A percentile compares a stretch with the other conserved stretches of the same genome.
phyloP scores from a whole-genome alignment of 1,140 invertebrate genomes.

The Caligus rogercresseyi region DNA sequence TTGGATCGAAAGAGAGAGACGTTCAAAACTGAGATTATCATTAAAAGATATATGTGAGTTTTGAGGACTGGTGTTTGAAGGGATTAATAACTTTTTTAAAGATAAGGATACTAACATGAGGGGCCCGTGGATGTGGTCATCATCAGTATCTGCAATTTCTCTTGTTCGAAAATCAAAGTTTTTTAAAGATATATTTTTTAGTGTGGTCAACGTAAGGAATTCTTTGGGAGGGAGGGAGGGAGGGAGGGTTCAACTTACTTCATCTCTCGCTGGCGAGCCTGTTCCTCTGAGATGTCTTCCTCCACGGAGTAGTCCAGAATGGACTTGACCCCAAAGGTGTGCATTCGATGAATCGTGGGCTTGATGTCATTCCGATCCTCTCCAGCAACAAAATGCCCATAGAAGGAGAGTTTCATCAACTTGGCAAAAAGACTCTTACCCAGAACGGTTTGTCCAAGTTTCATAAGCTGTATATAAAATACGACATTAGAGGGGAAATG shows the following conservation, averaged over 20 bases:
- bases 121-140: neutral
- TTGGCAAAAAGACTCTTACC: constrained; percentile 64
- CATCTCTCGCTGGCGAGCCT: constrained; percentile 74
- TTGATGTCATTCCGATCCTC: constrained; percentile 54
- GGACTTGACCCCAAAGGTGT: constrained; percentile 89
- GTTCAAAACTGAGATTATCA: no score
- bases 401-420: constrained; percentile 89
- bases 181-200: no score
- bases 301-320: constrained; percentile 98
- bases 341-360: constrained; percentile 38
- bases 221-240: neutral
- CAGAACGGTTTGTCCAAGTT: constrained; percentile 52
- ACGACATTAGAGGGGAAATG: no score
- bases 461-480: constrained; percentile 60
- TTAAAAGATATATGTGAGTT: no score
- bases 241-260: constrained; percentile 42
- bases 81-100: no score
- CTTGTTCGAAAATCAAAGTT: neutral
- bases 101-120: neutral
- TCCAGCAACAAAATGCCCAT: constrained; percentile 95
- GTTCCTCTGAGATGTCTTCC: constrained; percentile 77
- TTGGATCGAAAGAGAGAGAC: no score
- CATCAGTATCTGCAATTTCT: no score
- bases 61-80: no score
- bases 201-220: neutral